Percentiles rank a stretch among this genome's conserved stretches.
phyloP scores from a whole-genome alignment of 2,113 vertebrate genomes.

The Lepisosteus oculatus region DNA sequence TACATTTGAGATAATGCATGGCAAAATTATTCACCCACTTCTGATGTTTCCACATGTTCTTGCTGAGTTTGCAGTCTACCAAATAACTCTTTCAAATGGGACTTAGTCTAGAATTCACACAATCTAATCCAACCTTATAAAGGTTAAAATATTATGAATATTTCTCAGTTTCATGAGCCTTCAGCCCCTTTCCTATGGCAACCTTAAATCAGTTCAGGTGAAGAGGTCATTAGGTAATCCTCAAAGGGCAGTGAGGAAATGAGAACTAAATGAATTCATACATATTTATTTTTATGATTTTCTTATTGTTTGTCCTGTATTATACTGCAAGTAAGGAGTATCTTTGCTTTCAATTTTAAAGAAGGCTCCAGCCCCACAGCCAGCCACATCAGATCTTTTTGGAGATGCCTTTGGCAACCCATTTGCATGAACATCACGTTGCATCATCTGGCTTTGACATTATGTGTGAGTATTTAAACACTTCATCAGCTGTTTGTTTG shows the following conservation, averaged over 20 bases:
- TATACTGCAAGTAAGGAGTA: background rate
- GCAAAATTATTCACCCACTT: background rate
- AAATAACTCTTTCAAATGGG: no score
- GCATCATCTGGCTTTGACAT: background rate
- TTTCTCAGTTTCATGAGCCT: no score
- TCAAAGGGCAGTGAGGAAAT: no score
- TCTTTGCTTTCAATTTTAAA: background rate
- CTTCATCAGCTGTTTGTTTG: background rate
- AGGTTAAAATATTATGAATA: no score
- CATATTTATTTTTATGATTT: background rate
- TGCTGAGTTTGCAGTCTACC: no score
- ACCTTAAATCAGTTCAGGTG: no score
- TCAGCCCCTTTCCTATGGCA: no score
- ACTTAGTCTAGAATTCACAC: no score
- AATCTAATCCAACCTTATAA: no score
- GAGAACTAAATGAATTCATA: background rate
- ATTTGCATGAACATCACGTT: constrained; percentile 71
- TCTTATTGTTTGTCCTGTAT: background rate
- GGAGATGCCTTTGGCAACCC: constrained; percentile 81
- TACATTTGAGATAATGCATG: background rate
- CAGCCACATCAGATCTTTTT: constrained; percentile 56
- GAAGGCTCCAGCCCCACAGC: constrained; percentile 38
- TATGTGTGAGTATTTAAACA: background rate
- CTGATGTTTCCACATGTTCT: background rate
- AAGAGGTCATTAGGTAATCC: no score